These are phyloP conservation scores for Syndactyla subalaris DNA, from an alignment of 2,797 vertebrate genomes.

Conservation along the genomic window DNA sequence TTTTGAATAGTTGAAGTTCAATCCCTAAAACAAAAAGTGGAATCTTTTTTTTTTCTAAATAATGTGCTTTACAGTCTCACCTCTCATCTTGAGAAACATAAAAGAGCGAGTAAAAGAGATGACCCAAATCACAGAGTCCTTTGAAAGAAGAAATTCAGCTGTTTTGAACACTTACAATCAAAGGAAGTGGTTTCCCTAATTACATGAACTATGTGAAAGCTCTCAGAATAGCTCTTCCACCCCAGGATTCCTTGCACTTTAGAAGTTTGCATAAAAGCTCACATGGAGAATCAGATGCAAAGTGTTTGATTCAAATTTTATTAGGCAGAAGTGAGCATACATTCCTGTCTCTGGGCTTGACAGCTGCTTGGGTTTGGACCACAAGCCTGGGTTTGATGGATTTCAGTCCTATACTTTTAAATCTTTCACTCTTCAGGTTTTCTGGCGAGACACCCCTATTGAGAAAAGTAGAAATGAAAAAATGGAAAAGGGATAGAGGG, in stretches of 20 bases:
- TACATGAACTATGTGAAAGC: conserved; percentile 85
- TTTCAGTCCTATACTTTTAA: conserved; percentile 69
- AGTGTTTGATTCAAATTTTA: conserved; percentile 86
- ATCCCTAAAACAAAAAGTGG: conserved; percentile 85
- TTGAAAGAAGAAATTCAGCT: conserved; percentile 85
- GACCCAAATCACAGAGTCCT: conserved; percentile 86
- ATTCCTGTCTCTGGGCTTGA: conserved; percentile 68
- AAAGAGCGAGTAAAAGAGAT: conserved; percentile 85
- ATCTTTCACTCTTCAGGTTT: conserved; percentile 70
- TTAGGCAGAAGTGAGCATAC: conserved; percentile 79
- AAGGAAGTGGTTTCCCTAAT: conserved; percentile 88
- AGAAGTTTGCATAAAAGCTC: conserved; percentile 88
- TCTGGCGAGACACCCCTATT: conserved; percentile 64
- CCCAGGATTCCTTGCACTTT: conserved; percentile 86
- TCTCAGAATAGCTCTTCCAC: conserved; percentile 86
- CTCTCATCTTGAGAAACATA: conserved; percentile 84
- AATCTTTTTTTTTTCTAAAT: conserved; percentile 78
- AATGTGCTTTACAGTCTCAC: conserved; percentile 81
- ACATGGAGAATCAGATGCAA: conserved; percentile 85
- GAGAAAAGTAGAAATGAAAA: conserved; percentile 59
- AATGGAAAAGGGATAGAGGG: conserved; percentile 43
- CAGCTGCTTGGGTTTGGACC: conserved; percentile 75
- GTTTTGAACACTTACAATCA: conserved; percentile 88
- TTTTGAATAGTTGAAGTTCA: conserved; percentile 82
- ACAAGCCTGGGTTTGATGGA: conserved; percentile 76